Evolutionary conservation across 2,797 vertebrate genomes (phyloP), one percentile per base, ranked within the genome.

Genomic region (Loris lydekkerianus): DNA sequence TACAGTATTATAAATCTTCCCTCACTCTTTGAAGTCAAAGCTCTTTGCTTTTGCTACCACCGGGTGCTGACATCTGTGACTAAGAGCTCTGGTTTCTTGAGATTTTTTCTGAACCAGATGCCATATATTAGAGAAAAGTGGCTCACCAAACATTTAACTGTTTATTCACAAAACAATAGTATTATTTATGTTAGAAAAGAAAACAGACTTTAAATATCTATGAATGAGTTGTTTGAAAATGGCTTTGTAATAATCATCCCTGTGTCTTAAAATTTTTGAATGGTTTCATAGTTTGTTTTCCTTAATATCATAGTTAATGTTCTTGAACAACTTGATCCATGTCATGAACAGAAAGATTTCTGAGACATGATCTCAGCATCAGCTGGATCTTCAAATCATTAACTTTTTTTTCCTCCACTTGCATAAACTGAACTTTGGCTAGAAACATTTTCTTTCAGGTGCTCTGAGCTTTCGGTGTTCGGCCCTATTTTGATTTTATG

Each of bases 221-320:
- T 85, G 73, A 94, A 84, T 70, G 31, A 87, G 84, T 72, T 72
- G 53, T 78, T 81, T 77, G 76, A 80, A 95, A 96, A 75, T 85
- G 60, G 75, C 43, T 93, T 80, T 18, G 75, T 78, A 93, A 73
- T 20, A 75, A 34, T 84, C 25, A 87, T 27, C 82, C 1, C 5
- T 91, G 93, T 69, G 93, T 95, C 91, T n/a, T 56, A 73, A 72
- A 75, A 88, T 91, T 86, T 77, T 86, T 92, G 75, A 97, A 78
- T 72, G 53, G 29, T 34, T 82, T 72, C 31, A 23, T 4, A 27
- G 4, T 43, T 58, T 83, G 37, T 80, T 89, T 92, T 49, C 34
- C 61, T 86, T 70, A 86, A 40, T 21, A n/a, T 20, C 40, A 37
- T 34, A 43, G 53, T 70, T 95, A 70, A 60, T 25, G 1, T 82